phyloP scores from a whole-genome alignment of 2,113 vertebrate genomes.

The Sula dactylatra region DNA sequence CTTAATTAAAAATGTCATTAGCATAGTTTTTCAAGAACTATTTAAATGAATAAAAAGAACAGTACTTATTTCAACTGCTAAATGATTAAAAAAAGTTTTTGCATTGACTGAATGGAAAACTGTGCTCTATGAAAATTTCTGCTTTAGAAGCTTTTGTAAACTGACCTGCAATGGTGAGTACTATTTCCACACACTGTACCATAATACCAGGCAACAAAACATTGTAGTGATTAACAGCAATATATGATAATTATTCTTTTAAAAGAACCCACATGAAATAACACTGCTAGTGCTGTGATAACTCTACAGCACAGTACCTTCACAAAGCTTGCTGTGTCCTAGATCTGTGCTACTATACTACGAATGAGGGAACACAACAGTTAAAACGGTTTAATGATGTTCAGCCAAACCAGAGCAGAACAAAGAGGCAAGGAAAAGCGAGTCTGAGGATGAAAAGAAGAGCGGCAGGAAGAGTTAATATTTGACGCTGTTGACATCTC shows the following conservation, averaged over 20 bases:
- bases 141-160: not conserved
- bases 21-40: not conserved
- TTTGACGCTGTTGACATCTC: not conserved
- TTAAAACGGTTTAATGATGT: not conserved
- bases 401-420: not conserved
- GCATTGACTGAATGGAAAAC: not conserved
- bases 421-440: not conserved
- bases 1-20: not conserved
- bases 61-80: not conserved
- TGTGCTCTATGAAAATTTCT: not conserved
- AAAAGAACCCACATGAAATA: not conserved
- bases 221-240: not conserved
- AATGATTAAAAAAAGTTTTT: not conserved
- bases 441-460: not conserved
- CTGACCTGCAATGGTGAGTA: not conserved
- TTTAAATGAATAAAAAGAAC: not conserved
- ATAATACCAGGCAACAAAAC: not conserved
- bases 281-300: not conserved
- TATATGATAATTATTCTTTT: not conserved
- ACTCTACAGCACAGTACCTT: not conserved
- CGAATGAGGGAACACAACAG: not conserved
- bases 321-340: not conserved
- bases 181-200: not conserved
- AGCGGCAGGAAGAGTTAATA: not conserved
- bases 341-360: not conserved